A percentile compares a stretch with the other conserved stretches of the same genome.
Evolutionary conservation across 2,113 vertebrate genomes (phyloP).

Genomic region (Cavia porcellus): DNA sequence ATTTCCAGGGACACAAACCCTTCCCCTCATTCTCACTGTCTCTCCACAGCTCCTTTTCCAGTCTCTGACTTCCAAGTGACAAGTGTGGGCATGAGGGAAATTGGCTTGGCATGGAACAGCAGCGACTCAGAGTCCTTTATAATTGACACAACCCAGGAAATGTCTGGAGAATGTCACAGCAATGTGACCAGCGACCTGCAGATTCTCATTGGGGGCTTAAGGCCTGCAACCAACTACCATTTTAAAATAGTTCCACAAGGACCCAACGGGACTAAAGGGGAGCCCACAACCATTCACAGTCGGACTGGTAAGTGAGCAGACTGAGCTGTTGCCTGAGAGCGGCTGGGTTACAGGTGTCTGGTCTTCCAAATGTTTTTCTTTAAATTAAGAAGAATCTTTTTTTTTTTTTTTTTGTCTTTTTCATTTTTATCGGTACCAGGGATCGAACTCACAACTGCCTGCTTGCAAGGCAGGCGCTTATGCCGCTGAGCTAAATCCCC

Average conservation of each 20-base stretch:
- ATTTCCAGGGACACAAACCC: not conserved
- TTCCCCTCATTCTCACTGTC: not conserved
- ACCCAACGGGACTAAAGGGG: conserved; percentile 47
- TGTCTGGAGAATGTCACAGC: accelerated
- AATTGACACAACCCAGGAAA: not conserved
- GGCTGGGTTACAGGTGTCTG: not conserved
- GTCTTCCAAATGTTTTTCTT: conserved; percentile 42
- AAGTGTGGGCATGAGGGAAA: not conserved
- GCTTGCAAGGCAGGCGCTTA: too few species aligned
- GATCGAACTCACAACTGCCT: too few species aligned
- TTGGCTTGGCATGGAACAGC: conserved; percentile 25
- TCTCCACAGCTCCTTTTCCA: not conserved
- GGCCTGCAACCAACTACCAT: conserved; percentile 34
- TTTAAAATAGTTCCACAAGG: conserved; percentile 68
- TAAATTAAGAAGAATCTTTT: conserved; percentile 16
- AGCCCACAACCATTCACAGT: accelerated
- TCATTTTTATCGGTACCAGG: too few species aligned
- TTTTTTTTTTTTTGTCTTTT: too few species aligned
- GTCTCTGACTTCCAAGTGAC: not conserved
- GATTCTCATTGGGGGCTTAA: not conserved
- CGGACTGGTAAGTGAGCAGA: conserved; percentile 24
- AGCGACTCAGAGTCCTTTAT: not conserved
- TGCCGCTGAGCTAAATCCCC: too few species aligned
- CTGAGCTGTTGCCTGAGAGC: too few species aligned
- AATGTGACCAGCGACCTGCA: accelerated